phyloP scores from a whole-genome alignment of 2,888 invertebrate species.

The Erpobdella octoculata region DNA sequence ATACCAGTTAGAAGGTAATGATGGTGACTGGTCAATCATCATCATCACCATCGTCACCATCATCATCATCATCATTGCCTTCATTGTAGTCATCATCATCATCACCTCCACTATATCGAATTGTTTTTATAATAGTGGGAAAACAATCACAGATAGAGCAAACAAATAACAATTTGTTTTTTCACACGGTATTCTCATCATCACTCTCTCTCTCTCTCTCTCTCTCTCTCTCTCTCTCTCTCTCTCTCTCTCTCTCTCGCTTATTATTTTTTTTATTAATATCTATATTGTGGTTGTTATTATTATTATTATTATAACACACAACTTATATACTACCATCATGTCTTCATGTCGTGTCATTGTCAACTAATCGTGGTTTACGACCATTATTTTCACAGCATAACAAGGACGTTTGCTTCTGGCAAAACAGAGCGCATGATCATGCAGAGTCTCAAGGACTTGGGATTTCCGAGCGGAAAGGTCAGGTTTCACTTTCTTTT shows the following conservation, averaged over 20 bases:
- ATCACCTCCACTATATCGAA: constrained; percentile 29
- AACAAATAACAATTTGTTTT: neutral
- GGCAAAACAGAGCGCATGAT: constrained; percentile 97
- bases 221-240: neutral
- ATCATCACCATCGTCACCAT: constrained; percentile 29
- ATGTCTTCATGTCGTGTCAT: too few relatives aligned
- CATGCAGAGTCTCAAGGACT: constrained; percentile 86
- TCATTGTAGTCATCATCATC: constrained; percentile 28
- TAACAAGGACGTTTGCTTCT: constrained; percentile 95
- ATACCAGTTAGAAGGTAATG: constrained; percentile 77
- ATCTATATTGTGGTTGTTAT: neutral
- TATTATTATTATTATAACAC: neutral
- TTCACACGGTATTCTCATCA: neutral
- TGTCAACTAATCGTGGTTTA: neutral
- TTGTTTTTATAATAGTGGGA: too few relatives aligned
- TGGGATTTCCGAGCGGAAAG: constrained; percentile 78
- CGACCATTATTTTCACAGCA: constrained; percentile 54
- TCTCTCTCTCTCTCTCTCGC: neutral
- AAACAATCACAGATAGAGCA: too few relatives aligned
- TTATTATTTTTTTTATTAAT: neutral
- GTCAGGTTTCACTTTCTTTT: constrained; percentile 37
- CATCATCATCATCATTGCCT: constrained; percentile 30
- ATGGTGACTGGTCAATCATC: constrained; percentile 4
- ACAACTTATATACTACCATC: neutral
- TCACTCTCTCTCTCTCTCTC: neutral